Percentiles rank a stretch among this genome's conserved stretches.
Evolutionary conservation across 1,140 invertebrate species (phyloP).

Genomic region (Ips typographus): DNA sequence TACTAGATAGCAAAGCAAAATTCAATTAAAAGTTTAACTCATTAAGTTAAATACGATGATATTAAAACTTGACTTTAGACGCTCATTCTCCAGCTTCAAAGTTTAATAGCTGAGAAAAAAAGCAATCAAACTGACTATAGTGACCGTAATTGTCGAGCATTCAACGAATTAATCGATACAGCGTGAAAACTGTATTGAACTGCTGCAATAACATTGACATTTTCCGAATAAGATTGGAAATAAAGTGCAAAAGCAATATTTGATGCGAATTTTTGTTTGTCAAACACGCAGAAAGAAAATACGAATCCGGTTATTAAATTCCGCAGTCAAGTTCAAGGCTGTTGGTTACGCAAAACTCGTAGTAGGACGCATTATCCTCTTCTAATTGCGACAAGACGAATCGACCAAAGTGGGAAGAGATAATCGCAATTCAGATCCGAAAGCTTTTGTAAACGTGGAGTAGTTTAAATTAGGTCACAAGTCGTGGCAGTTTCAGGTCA

Average conservation of each 20-base stretch:
- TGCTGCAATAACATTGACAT: background rate
- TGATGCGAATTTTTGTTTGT: background rate
- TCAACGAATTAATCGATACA: background rate
- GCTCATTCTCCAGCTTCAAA: too few relatives aligned
- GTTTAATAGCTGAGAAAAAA: too few relatives aligned
- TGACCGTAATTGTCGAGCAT: background rate
- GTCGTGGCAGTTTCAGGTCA: background rate
- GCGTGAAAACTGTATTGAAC: background rate
- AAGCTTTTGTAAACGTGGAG: background rate
- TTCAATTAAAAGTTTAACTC: too few relatives aligned
- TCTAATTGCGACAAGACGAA: background rate
- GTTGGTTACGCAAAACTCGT: background rate
- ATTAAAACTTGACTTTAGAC: too few relatives aligned
- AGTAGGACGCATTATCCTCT: background rate
- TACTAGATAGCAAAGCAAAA: too few relatives aligned
- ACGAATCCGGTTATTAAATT: background rate
- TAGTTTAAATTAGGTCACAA: slow-evolving; percentile 2
- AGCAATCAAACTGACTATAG: too few relatives aligned
- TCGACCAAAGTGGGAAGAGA: background rate
- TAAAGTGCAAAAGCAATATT: background rate
- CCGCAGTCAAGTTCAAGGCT: background rate
- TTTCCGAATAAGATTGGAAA: background rate
- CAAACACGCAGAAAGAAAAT: background rate
- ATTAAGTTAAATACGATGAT: too few relatives aligned
- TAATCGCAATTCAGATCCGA: background rate